Evolutionary conservation across 2,113 vertebrate species (phyloP).

Genomic region (Carassius auratus): DNA sequence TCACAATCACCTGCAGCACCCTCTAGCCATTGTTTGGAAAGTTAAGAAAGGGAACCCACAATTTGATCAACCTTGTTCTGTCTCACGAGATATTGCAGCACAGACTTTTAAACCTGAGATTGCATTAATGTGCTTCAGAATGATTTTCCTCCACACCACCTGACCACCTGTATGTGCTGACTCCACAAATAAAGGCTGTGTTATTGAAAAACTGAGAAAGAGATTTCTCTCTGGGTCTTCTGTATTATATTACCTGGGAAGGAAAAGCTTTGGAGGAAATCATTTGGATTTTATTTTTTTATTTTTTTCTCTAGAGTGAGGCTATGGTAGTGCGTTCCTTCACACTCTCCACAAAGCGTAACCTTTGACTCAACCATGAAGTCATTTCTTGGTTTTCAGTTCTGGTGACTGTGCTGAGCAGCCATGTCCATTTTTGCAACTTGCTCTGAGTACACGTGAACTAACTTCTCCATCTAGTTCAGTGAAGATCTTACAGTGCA

Average conservation of each 20-base stretch:
- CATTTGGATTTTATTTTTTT: neutral
- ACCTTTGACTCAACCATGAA: neutral
- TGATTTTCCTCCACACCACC: neutral
- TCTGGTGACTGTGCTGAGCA: neutral
- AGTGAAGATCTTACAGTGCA: neutral
- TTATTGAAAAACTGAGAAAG: slow-evolving; percentile 14
- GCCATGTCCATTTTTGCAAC: neutral
- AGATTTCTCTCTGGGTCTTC: slow-evolving; percentile 26
- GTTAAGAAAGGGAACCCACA: neutral
- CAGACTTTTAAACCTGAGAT: neutral
- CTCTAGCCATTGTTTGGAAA: neutral
- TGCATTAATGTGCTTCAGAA: slow-evolving; percentile 6
- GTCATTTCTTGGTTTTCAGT: neutral
- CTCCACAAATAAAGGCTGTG: slow-evolving; percentile 5
- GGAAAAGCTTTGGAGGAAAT: slow-evolving; percentile 3
- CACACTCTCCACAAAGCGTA: neutral
- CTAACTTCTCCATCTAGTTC: neutral
- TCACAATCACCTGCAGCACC: neutral
- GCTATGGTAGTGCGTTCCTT: neutral
- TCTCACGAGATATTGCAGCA: neutral
- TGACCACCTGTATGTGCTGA: slow-evolving; percentile 12
- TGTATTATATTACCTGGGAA: slow-evolving; percentile 13
- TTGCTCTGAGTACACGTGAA: neutral
- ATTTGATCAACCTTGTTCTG: slow-evolving; percentile 3
- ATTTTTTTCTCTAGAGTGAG: neutral